Base-by-base conservation (phyloP, 2,113 vertebrate species). In the Erpornis zantholeuca region DNA sequence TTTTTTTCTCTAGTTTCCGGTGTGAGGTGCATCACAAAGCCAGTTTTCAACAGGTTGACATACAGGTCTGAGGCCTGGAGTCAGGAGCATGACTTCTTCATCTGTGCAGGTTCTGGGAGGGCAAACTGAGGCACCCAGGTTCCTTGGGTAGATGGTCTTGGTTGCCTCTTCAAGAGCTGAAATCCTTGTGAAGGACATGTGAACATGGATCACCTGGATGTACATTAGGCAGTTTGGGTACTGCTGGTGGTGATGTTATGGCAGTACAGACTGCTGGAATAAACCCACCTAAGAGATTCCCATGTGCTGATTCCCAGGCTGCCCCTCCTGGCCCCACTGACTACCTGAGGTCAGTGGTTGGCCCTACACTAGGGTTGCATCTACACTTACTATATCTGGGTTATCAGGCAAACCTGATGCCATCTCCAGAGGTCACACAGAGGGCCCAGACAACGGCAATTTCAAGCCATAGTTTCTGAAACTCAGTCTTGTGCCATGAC, bases 301-400 rank as follows among this genome's bases (percentile, higher is more conserved):
- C 0, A 1, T 35, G 33, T 35, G 20, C 66, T 73, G 40, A 52
- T 64, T 89, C 47, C 44, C 54, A 69, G 64, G 16, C 31, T 70
- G 17, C 6, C 9, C 3, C 20, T 78, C 15, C 38, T 42, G 33
- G 6, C 3, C 10, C 2, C n/a, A 29, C 1, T 0, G 1, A 57
- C 18, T 29, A 24, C 42, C 59, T 45, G 35, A 61, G 25, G 16
- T 82, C 5, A 1, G 31, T 77, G 49, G 4, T 8, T 78, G 31
- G 29, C 1, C 2, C 28, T 80, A 10, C 25, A 18, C 19, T 64
- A 25, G 20, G 36, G 4, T 2, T 61, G 12, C 18, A 18, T 20
- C 60, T 12, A 11, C 19, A 7, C 10, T 42, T 21, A 7, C 20
- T 54, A 29, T 60, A 82, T 33, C 25, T 1, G 1, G 35, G 12